phyloP scores from a whole-genome alignment of 2,113 vertebrate genomes.

The Elgaria multicarinata region DNA sequence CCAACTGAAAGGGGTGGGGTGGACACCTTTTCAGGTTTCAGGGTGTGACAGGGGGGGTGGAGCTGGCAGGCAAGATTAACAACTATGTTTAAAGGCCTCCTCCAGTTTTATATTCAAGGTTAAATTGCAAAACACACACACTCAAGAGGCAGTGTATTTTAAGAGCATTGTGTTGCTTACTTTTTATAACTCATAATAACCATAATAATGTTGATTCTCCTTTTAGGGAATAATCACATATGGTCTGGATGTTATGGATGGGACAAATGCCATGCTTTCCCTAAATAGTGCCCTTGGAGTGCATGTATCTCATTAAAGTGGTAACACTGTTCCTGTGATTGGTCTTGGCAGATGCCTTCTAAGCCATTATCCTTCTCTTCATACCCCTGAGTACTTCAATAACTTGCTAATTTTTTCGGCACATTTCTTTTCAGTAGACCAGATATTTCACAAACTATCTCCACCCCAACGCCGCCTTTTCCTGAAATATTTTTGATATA shows the following conservation, averaged over 20 bases:
- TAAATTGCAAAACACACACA: not conserved
- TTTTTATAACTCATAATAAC: not conserved
- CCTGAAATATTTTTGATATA: no score
- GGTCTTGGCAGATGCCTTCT: not conserved
- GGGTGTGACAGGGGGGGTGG: no score
- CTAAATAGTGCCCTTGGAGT: not conserved
- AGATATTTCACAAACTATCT: not conserved
- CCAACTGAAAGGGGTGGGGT: not conserved
- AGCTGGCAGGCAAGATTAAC: not conserved
- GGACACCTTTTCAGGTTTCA: not conserved
- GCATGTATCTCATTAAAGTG: not conserved
- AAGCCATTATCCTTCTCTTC: not conserved
- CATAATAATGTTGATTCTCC: not conserved
- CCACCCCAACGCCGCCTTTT: not conserved
- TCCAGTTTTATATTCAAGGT: not conserved
- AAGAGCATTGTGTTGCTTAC: not conserved
- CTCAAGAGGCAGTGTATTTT: not conserved
- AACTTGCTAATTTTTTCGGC: not conserved
- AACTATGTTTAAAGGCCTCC: not conserved
- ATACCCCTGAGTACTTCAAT: not conserved
- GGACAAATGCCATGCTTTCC: not conserved
- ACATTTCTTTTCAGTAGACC: not conserved
- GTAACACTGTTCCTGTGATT: not conserved
- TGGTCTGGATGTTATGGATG: not conserved
- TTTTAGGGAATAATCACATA: no score